phyloP scores from a whole-genome alignment of 2,797 vertebrate species.

The Halcyon badia region DNA sequence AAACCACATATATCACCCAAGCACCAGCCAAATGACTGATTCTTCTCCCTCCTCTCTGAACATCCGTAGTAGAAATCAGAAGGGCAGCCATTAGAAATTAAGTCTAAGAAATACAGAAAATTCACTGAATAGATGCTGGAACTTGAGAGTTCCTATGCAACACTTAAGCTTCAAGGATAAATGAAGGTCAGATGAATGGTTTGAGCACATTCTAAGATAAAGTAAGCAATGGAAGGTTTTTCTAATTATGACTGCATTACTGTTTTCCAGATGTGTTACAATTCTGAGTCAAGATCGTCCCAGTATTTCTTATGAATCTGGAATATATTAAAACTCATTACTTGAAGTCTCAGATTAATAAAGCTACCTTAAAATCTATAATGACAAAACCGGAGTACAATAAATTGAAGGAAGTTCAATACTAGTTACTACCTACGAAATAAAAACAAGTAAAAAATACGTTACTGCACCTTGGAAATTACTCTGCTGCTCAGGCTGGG shows the following conservation, averaged over 20 bases:
- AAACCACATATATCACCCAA: accelerated
- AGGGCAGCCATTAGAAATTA: not conserved
- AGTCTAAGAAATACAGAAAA: not conserved
- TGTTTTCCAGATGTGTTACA: not conserved
- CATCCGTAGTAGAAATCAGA: not conserved
- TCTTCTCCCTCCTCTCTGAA: not conserved
- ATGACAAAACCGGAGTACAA: not conserved
- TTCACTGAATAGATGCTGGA: not conserved
- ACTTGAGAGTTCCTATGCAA: not conserved
- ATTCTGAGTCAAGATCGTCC: not conserved
- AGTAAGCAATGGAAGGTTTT: not conserved
- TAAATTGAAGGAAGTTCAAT: constrained; percentile 42
- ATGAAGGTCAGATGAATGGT: not conserved
- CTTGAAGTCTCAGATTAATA: not conserved
- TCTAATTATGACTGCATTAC: not conserved
- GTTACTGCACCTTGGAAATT: not conserved
- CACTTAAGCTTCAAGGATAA: not conserved
- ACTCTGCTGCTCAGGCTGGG: not conserved
- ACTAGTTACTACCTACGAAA: constrained; percentile 23
- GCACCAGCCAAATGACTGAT: not conserved
- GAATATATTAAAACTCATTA: not conserved
- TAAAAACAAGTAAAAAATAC: constrained; percentile 19
- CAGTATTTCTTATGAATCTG: not conserved
- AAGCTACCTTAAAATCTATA: constrained; percentile 25
- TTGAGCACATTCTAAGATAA: not conserved